phyloP scores from a whole-genome alignment of 2,888 invertebrate genomes.

The Bursaphelenchus okinawaensis region DNA sequence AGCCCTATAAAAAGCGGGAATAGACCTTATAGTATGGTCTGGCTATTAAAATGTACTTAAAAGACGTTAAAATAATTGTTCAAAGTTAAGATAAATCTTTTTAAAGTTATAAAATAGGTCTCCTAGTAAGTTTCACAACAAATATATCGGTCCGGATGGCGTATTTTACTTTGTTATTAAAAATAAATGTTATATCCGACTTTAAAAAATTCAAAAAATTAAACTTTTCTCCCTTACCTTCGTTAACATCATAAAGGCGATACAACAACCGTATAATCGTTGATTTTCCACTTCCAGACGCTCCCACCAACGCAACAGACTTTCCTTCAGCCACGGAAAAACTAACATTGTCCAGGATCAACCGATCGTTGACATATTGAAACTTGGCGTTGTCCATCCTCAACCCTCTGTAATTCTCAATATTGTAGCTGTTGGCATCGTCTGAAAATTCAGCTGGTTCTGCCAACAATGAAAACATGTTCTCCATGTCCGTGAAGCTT shows the following conservation, averaged over 20 bases:
- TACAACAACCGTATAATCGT: conserved; percentile 62
- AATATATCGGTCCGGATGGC: too few relatives aligned
- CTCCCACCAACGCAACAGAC: conserved; percentile 65
- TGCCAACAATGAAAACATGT: conserved; percentile 90
- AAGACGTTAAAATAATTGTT: too few relatives aligned
- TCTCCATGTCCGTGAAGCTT: conserved; percentile 98
- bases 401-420: not conserved
- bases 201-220: too few relatives aligned
- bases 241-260: conserved; percentile 61
- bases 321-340: conserved; percentile 72
- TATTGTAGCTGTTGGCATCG: not conserved
- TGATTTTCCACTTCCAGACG: conserved; percentile 61
- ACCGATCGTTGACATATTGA: conserved; percentile 72
- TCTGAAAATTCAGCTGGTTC: conserved; percentile 63
- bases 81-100: too few relatives aligned
- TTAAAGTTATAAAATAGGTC: too few relatives aligned
- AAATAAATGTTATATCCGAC: too few relatives aligned
- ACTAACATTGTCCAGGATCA: conserved; percentile 44
- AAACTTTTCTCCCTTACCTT: too few relatives aligned
- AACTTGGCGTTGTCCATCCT: conserved; percentile 70
- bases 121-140: too few relatives aligned
- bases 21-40: too few relatives aligned
- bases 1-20: too few relatives aligned
- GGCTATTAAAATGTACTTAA: too few relatives aligned
- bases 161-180: too few relatives aligned